These are phyloP conservation scores for Idris sp. DNA, from an alignment of 1,140 invertebrate genomes.

Conservation along the genomic window DNA sequence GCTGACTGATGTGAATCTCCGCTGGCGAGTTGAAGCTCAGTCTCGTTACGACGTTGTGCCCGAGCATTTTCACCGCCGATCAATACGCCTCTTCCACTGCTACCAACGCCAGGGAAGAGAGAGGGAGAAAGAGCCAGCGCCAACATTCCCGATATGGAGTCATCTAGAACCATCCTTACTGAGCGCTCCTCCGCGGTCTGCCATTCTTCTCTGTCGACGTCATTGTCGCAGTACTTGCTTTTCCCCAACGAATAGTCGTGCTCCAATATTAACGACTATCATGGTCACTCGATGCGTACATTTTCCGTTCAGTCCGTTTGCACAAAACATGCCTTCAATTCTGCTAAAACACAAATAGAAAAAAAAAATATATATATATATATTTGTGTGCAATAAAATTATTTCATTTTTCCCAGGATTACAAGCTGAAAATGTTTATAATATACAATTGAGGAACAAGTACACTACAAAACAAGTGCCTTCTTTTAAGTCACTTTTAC, in stretches of 20 bases:
- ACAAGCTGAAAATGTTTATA: no score
- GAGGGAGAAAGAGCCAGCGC: slow-evolving; percentile 51
- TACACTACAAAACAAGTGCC: no score
- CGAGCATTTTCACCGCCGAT: slow-evolving; percentile 59
- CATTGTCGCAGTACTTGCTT: slow-evolving; percentile 15
- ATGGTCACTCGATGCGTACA: slow-evolving; percentile 4
- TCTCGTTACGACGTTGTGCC: slow-evolving; percentile 48
- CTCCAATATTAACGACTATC: slow-evolving; percentile 14
- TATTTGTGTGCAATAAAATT: no score
- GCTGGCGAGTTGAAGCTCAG: slow-evolving; percentile 27
- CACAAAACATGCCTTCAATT: slow-evolving; percentile 1
- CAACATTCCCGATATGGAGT: slow-evolving; percentile 52
- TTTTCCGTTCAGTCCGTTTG: not conserved
- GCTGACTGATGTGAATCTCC: slow-evolving; percentile 30
- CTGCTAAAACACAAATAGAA: no score
- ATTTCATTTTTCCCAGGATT: no score
- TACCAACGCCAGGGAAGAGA: slow-evolving; percentile 36
- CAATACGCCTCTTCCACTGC: slow-evolving; percentile 58
- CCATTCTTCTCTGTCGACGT: slow-evolving; percentile 21
- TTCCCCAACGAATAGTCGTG: not conserved
- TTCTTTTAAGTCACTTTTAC: no score
- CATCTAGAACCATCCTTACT: slow-evolving; percentile 48
- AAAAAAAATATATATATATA: no score
- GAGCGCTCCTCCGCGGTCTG: not conserved
- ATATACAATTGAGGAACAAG: no score